A percentile compares a stretch with the other conserved stretches of the same genome.
phyloP scores from a whole-genome alignment of 2,797 vertebrate genomes.

The Scyliorhinus canicula region DNA sequence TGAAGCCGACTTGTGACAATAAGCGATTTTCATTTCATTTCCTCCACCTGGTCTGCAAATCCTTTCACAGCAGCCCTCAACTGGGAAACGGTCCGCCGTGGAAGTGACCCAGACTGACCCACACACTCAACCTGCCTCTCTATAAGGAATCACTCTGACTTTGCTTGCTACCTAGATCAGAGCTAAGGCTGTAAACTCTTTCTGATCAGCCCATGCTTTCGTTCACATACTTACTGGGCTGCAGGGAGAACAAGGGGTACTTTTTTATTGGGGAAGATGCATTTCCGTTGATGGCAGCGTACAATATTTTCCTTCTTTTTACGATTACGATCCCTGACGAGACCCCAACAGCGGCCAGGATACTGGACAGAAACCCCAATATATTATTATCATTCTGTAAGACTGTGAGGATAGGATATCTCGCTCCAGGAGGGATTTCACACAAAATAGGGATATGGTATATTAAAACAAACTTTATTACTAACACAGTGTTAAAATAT shows the following conservation, averaged over 20 bases:
- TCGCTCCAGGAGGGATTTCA: too few relatives aligned
- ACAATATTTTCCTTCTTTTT: not conserved
- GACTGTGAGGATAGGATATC: too few relatives aligned
- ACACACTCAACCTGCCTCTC: not conserved
- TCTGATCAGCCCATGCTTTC: not conserved
- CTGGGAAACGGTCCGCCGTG: not conserved
- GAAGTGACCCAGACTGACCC: not conserved
- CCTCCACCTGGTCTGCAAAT: not conserved
- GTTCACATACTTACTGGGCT: not conserved
- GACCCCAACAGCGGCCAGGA: too few relatives aligned
- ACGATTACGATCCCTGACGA: too few relatives aligned
- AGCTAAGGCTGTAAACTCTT: not conserved
- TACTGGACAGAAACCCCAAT: too few relatives aligned
- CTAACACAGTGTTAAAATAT: too few relatives aligned
- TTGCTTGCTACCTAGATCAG: not conserved
- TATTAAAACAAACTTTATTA: too few relatives aligned
- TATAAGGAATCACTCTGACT: not conserved
- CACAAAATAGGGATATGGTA: too few relatives aligned
- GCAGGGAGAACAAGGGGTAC: too few relatives aligned
- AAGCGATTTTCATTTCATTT: too few relatives aligned
- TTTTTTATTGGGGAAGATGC: not conserved
- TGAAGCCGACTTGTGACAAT: too few relatives aligned
- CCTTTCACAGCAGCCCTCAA: not conserved
- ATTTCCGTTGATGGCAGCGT: not conserved
- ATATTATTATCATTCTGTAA: too few relatives aligned